Base-by-base conservation (phyloP, 2,888 invertebrate species). In the Athripsodes cinereus region DNA sequence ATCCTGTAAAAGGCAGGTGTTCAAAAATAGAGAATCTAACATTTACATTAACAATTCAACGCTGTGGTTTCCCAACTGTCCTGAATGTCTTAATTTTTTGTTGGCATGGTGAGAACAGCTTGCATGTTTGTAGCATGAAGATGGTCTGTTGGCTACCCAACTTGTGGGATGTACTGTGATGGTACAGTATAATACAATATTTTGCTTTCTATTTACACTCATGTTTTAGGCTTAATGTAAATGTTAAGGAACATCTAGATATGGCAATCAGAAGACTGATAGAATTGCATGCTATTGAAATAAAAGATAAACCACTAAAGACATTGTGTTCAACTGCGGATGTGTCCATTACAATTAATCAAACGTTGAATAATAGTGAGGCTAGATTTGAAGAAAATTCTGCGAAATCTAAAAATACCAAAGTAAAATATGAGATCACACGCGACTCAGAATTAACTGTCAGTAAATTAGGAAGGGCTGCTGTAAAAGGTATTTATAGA, bases 401-500 rank as follows among this genome's bases (percentile, higher is more conserved):
- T 16, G 5, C 16, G 5, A 40, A 40, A 8, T 8, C 8, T 40
- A 40, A 40, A 40, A 40, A 2, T 13, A 40, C 8, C 8, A 26
- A 26, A 26, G 10, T 26, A 6, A 3, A 26, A 26, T 40, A 40
- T 40, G 40, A 40, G 16, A 40, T 40, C 2, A n/a, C 40, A 13
- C 40, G 40, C 2, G 67, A 78, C 35, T 80, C 78, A 11, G 70
- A 74, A 49, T 73, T 87, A 18, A 71, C 78, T 48, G 78, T 88
- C 34, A 88, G 85, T 64, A 74, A 76, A 63, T 73, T 94, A 22
- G 95, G 95, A 11, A 79, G 74, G 63, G 93, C 95, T 1, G 88
- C 92, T 22, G 90, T 92, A 66, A 91, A 88, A 81, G 92, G 90
- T 82, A 67, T n/a, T n/a, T n/a, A n/a, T n/a, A n/a, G n/a, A n/a